Evolutionary conservation across 1,140 invertebrate genomes (phyloP).

Genomic region (Heliconius himera): DNA sequence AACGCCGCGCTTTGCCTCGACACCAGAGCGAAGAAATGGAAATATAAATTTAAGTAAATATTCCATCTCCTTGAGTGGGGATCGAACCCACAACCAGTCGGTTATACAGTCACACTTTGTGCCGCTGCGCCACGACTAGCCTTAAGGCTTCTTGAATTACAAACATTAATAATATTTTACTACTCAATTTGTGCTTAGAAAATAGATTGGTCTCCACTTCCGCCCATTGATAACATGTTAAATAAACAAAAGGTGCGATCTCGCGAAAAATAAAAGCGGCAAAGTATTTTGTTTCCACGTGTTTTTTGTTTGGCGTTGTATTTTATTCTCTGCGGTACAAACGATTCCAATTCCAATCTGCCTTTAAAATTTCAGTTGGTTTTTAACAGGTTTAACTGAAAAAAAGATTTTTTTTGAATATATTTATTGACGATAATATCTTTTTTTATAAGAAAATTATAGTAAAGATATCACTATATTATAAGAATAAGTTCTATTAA

Average conservation of each 20-base stretch:
- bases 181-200: not conserved
- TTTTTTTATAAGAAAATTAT: not conserved
- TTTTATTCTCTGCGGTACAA: slow-evolving; percentile 43
- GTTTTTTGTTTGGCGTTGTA: slow-evolving; percentile 34
- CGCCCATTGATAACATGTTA: slow-evolving; percentile 27
- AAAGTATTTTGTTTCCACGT: slow-evolving; percentile 22
- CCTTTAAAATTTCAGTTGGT: slow-evolving; percentile 27
- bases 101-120: no score
- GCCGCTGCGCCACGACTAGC: no score
- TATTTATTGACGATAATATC: not conserved
- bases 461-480: no score
- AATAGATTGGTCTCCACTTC: not conserved
- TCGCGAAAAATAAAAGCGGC: slow-evolving; percentile 28
- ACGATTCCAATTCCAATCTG: slow-evolving; percentile 41
- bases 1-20: no score
- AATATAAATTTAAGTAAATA: no score
- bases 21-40: no score
- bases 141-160: not conserved
- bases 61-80: no score
- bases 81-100: no score
- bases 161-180: not conserved
- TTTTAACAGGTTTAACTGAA: slow-evolving; percentile 30
- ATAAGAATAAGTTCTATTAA: no score
- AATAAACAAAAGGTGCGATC: slow-evolving; percentile 30
- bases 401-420: slow-evolving; percentile 12